Conservation (phyloP, 2,113 vertebrate species). For the Megaceryle torquata region DNA sequence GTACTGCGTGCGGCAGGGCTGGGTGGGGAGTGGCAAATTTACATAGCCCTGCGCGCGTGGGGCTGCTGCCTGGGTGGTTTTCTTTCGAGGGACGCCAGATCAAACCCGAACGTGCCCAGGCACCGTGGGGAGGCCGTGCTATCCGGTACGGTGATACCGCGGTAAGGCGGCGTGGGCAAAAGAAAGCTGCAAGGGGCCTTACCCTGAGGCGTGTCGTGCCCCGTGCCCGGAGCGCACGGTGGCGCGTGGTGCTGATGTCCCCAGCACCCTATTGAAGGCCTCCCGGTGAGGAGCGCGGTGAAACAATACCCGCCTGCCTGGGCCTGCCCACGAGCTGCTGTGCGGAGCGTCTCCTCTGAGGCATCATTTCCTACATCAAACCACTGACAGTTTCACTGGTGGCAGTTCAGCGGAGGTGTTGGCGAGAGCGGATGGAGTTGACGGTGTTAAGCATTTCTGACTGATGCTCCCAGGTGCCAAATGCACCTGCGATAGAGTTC, state of each 20-base stretch:
- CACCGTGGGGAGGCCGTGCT: fast-evolving
- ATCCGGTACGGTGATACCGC: fast-evolving
- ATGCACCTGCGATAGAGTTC: fast-evolving
- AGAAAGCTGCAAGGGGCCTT: fast-evolving
- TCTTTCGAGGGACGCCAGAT: fast-evolving
- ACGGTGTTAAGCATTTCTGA: neutral
- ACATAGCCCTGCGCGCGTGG: fast-evolving
- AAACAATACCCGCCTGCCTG: fast-evolving
- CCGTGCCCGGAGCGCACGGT: fast-evolving
- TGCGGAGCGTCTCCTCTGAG: fast-evolving
- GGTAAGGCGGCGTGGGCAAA: neutral
- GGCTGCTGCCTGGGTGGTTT: neutral
- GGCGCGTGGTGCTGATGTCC: fast-evolving
- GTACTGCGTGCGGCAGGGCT: neutral
- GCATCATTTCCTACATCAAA: fast-evolving
- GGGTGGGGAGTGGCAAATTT: fast-evolving
- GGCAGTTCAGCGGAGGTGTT: fast-evolving
- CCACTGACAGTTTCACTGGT: fast-evolving
- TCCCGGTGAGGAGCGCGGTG: fast-evolving
- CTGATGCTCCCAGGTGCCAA: fast-evolving
- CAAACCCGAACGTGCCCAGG: fast-evolving
- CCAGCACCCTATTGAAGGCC: fast-evolving
- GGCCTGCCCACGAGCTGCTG: fast-evolving
- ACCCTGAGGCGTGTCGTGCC: fast-evolving
- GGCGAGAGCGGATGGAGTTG: fast-evolving